Conservation (phyloP, 2,113 vertebrate genomes). For the Leptodactylus fuscus region DNA sequence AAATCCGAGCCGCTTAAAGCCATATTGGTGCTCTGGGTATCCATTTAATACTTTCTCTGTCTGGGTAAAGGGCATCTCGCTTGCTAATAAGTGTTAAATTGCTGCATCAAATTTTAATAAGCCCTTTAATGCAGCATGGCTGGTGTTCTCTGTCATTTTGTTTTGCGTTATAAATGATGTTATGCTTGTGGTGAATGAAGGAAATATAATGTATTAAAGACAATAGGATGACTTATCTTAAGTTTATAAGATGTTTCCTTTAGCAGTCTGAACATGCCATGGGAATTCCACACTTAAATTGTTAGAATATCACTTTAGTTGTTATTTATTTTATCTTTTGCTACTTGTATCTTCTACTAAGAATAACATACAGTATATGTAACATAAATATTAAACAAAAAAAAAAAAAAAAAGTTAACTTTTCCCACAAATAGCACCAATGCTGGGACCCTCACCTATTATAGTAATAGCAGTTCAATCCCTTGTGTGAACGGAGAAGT, state of each 20-base stretch:
- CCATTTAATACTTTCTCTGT: constrained; percentile 52
- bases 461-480: no score
- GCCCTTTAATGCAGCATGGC: constrained; percentile 58
- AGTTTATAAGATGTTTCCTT: constrained; percentile 9
- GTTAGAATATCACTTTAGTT: not conserved
- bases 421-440: no score
- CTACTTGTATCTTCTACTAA: not conserved
- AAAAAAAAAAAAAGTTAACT: no score
- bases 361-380: no score
- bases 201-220: constrained; percentile 8
- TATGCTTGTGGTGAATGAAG: constrained; percentile 32
- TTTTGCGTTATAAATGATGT: constrained; percentile 54
- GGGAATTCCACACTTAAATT: not conserved
- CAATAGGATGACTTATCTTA: constrained; percentile 1
- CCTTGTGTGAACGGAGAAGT: no score
- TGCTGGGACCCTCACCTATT: no score
- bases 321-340: no score
- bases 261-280: not conserved
- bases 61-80: constrained; percentile 56
- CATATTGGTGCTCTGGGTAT: constrained; percentile 57
- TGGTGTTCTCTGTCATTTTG: constrained; percentile 45
- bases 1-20: constrained; percentile 52
- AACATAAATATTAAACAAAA: no score
- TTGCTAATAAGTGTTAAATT: constrained; percentile 60
- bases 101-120: constrained; percentile 61